Evolutionary conservation across 2,888 invertebrate species (phyloP).

Genomic region (Pachliopta kotzebuea): DNA sequence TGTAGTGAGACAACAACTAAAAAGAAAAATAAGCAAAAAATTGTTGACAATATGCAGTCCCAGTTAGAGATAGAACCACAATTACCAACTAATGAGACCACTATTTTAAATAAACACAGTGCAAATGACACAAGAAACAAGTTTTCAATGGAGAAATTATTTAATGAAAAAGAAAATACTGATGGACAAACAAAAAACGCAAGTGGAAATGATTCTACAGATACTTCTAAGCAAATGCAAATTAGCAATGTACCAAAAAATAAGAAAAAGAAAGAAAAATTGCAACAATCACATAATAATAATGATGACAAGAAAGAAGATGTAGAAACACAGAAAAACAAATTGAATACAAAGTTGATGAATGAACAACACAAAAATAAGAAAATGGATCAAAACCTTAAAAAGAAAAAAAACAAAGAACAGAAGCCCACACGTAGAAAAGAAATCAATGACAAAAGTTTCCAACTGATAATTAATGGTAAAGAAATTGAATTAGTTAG

Average conservation of each 20-base stretch:
- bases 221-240: slow-evolving; percentile 1
- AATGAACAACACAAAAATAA: slow-evolving; percentile 26
- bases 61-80: not conserved
- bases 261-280: slow-evolving; percentile 19
- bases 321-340: not conserved
- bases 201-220: not conserved
- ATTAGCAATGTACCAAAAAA: slow-evolving; percentile 1
- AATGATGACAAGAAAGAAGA: slow-evolving; percentile 16
- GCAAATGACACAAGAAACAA: slow-evolving; percentile 34
- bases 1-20: slow-evolving; percentile 4
- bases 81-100: slow-evolving; percentile 16
- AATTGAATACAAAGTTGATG: slow-evolving; percentile 1
- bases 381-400: slow-evolving; percentile 30
- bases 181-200: not conserved
- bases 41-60: not conserved
- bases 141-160: slow-evolving; percentile 20
- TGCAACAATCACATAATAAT: not conserved
- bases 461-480: slow-evolving; percentile 82
- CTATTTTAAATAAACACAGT: slow-evolving; percentile 27
- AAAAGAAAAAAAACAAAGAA: slow-evolving; percentile 45
- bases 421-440: slow-evolving; percentile 67
- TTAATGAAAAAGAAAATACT: slow-evolving; percentile 34
- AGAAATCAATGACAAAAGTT: slow-evolving; percentile 62
- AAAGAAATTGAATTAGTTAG: slow-evolving; percentile 81
- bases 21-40: slow-evolving; percentile 12